A percentile compares a stretch with the other conserved stretches of the same genome.
Conservation (phyloP, 2,888 invertebrate species). For the Fissipunctia ypsillon region DNA sequence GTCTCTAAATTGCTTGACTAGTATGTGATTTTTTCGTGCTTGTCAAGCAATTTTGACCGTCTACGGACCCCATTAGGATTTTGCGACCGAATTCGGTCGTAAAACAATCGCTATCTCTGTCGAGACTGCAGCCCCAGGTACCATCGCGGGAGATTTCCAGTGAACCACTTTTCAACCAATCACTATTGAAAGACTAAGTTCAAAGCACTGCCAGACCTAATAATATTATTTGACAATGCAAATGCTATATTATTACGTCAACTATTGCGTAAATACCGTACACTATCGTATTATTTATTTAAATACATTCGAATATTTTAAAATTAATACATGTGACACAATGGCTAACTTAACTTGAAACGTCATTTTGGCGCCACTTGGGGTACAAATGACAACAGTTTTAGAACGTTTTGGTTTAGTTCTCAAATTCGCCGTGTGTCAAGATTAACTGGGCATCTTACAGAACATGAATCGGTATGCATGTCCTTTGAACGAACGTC, state of each 20-base stretch:
- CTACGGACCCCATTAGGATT: too few relatives aligned
- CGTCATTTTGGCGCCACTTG: conserved; percentile 1
- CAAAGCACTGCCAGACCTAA: conserved; percentile 14
- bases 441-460: neutral
- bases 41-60: too few relatives aligned
- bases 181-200: conserved; percentile 10
- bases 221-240: conserved; percentile 39
- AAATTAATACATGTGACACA: conserved; percentile 19
- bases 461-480: neutral
- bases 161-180: too few relatives aligned
- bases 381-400: neutral
- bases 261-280: conserved; percentile 31
- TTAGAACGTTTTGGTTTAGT: neutral
- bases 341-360: neutral
- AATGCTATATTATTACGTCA: conserved; percentile 46
- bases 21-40: too few relatives aligned
- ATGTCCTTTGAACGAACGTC: neutral
- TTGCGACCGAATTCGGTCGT: too few relatives aligned
- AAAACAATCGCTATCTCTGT: too few relatives aligned
- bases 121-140: too few relatives aligned
- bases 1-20: too few relatives aligned
- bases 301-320: conserved; percentile 32
- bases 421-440: neutral
- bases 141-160: too few relatives aligned
- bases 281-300: conserved; percentile 29